Conservation (phyloP, 2,888 invertebrate species). For the Agapostemon virescens region DNA sequence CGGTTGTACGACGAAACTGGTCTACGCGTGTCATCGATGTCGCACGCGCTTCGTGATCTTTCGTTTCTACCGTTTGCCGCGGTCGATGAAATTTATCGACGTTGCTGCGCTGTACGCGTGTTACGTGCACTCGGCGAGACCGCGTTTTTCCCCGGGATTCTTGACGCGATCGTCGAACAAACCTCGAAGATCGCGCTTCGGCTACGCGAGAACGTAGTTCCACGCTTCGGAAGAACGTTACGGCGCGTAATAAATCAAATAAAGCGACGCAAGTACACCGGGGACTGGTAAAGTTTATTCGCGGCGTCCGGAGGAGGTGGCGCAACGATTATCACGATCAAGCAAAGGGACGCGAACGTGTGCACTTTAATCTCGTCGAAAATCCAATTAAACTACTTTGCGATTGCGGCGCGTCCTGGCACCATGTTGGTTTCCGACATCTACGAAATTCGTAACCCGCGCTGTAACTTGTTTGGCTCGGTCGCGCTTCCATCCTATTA, state of each 20-base stretch:
- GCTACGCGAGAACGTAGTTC: not conserved
- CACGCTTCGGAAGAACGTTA: not conserved
- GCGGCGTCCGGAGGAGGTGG: conserved; percentile 24
- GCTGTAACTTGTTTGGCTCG: conserved; percentile 63
- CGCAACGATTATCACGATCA: conserved; percentile 65
- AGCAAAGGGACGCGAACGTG: conserved; percentile 43
- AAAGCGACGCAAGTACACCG: not conserved
- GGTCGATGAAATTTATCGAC: not conserved
- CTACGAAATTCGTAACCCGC: conserved; percentile 66
- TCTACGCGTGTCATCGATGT: not conserved
- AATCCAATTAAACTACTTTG: conserved; percentile 76
- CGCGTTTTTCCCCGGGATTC: not conserved
- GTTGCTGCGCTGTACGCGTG: too few species aligned
- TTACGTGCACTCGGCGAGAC: not conserved
- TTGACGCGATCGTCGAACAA: not conserved
- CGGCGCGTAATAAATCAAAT: conserved; percentile 1
- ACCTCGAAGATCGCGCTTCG: not conserved
- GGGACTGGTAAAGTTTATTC: conserved; percentile 4
- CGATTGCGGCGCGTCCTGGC: conserved; percentile 65
- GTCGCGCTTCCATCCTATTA: conserved; percentile 64
- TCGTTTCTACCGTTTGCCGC: not conserved
- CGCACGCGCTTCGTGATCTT: too few species aligned
- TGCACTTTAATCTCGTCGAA: conserved; percentile 73
- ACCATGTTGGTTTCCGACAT: conserved; percentile 66
- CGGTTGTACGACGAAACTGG: conserved; percentile 18